A percentile compares a stretch with the other conserved stretches of the same genome.
Evolutionary conservation across 2,113 vertebrate species (phyloP).

Genomic region (Istiophorus platypterus): DNA sequence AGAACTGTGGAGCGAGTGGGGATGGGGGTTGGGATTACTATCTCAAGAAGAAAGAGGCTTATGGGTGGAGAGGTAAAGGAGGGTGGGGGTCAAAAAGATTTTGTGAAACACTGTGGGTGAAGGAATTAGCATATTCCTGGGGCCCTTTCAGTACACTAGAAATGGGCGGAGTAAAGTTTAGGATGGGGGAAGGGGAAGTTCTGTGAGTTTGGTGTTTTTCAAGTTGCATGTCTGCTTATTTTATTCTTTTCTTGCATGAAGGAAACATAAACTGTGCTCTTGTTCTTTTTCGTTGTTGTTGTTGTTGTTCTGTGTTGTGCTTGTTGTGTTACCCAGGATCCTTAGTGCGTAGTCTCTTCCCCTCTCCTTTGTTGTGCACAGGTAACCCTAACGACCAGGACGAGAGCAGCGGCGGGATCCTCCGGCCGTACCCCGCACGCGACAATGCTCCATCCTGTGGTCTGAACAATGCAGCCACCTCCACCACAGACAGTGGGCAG

Average conservation of each 20-base stretch:
- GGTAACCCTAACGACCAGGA: slow-evolving; percentile 96
- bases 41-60: slow-evolving; percentile 62
- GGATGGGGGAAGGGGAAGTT: slow-evolving; percentile 2
- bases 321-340: slow-evolving; percentile 75
- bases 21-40: slow-evolving; percentile 43
- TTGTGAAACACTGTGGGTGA: slow-evolving; percentile 56
- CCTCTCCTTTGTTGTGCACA: slow-evolving; percentile 84
- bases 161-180: slow-evolving; percentile 20
- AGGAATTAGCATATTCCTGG: slow-evolving; percentile 71
- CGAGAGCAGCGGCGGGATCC: slow-evolving; percentile 84
- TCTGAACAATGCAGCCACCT: slow-evolving; percentile 87
- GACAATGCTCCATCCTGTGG: slow-evolving; percentile 84
- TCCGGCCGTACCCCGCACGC: slow-evolving; percentile 79
- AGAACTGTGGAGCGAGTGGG: slow-evolving; percentile 30
- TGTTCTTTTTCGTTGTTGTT: slow-evolving; percentile 48
- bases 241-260: slow-evolving; percentile 45
- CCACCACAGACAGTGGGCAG: slow-evolving; percentile 93
- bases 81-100: slow-evolving; percentile 64
- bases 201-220: neutral
- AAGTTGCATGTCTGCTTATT: slow-evolving; percentile 39
- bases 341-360: slow-evolving; percentile 84
- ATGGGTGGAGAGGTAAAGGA: slow-evolving; percentile 52
- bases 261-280: slow-evolving; percentile 63
- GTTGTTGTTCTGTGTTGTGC: slow-evolving; percentile 61
- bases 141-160: slow-evolving; percentile 57